phyloP scores from a whole-genome alignment of 2,888 invertebrate species.

The Andrena marginata region DNA sequence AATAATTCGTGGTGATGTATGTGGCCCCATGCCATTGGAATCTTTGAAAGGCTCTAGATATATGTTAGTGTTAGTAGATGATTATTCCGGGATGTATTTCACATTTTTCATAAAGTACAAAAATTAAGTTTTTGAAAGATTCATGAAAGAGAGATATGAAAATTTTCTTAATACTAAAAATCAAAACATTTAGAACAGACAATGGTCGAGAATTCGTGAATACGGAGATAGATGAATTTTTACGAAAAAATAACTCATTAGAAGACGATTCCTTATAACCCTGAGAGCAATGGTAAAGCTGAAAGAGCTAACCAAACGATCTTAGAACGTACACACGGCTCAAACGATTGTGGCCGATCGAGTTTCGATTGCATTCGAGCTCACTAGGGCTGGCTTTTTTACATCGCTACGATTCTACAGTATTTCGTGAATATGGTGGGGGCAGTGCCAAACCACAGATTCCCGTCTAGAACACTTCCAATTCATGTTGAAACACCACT shows the following conservation, averaged over 20 bases:
- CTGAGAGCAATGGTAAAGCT: conserved; percentile 17
- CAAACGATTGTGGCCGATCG: too few species aligned
- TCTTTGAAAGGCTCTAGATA: neutral
- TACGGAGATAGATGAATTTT: neutral
- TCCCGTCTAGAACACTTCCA: too few species aligned
- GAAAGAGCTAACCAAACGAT: conserved; percentile 9
- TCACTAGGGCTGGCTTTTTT: too few species aligned
- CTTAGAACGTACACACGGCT: conserved; percentile 18
- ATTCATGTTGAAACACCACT: too few species aligned
- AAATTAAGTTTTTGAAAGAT: neutral
- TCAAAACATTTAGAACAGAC: conserved; percentile 17
- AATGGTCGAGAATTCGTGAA: conserved; percentile 21
- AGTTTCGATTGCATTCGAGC: too few species aligned
- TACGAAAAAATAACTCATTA: conserved; percentile 6
- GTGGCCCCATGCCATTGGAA: neutral
- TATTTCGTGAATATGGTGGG: too few species aligned
- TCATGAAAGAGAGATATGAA: neutral
- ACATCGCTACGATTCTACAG: too few species aligned
- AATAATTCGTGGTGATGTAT: neutral
- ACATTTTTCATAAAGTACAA: conserved; percentile 9
- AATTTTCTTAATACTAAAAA: neutral
- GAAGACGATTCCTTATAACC: conserved; percentile 21
- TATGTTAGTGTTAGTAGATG: conserved; percentile 10
- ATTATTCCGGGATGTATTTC: neutral
- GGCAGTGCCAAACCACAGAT: too few species aligned